Percentiles rank a stretch among this genome's conserved stretches.
phyloP scores from a whole-genome alignment of 2,113 vertebrate genomes.

The Mesoclemmys tuberculata region DNA sequence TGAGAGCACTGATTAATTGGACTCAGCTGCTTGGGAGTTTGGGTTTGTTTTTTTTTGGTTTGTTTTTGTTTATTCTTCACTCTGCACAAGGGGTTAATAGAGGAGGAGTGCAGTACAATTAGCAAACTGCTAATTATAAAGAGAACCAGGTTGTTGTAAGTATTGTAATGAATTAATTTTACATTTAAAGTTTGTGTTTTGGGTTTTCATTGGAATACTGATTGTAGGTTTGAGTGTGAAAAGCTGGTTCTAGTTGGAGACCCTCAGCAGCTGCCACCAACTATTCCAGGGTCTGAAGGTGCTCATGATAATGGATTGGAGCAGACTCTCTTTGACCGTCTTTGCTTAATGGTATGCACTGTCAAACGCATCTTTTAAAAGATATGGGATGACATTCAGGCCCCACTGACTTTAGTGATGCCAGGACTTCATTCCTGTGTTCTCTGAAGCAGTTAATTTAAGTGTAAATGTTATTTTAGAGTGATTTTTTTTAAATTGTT shows the following conservation, averaged over 20 bases:
- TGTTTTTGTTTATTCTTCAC: neutral
- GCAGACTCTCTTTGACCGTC: conserved; percentile 84
- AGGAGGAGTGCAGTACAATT: neutral
- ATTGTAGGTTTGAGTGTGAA: conserved; percentile 83
- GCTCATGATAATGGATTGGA: conserved; percentile 79
- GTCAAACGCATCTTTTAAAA: neutral
- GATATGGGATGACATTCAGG: rapidly evolving
- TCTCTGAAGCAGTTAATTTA: neutral
- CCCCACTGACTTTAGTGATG: neutral
- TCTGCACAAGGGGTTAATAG: neutral
- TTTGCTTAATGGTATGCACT: conserved; percentile 80
- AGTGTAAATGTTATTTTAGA: neutral
- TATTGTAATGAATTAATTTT: neutral
- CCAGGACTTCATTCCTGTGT: neutral
- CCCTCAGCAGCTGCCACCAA: conserved; percentile 83
- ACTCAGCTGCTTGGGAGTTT: neutral
- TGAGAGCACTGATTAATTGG: neutral
- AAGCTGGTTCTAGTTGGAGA: conserved; percentile 86
- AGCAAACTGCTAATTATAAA: neutral
- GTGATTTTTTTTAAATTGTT: neutral
- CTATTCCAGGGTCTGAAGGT: conserved; percentile 84
- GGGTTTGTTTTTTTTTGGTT: too few relatives aligned
- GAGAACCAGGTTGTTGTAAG: rapidly evolving
- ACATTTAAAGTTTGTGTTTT: neutral
- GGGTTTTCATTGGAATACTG: neutral